These are phyloP conservation scores for Troides aeacus DNA, from an alignment of 2,888 invertebrate genomes.

Conservation along the genomic window DNA sequence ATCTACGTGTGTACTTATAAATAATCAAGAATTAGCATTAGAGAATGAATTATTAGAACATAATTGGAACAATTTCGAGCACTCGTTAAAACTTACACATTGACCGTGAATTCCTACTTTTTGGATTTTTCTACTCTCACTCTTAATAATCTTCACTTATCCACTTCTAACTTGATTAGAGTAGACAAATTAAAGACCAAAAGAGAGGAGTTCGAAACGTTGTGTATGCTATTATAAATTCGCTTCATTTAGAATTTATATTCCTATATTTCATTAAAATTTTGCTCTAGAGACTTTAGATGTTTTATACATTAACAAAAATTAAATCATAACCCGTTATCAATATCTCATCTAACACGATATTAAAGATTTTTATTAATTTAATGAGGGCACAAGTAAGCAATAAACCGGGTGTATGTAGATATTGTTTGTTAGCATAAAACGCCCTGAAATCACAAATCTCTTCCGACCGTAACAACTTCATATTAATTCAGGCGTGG, in stretches of 20 bases:
- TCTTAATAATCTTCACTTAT: slow-evolving; percentile 67
- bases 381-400: slow-evolving; percentile 56
- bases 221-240: slow-evolving; percentile 46
- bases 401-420: slow-evolving; percentile 45
- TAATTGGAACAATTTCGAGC: slow-evolving; percentile 76
- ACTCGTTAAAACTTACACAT: slow-evolving; percentile 79
- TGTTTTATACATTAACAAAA: slow-evolving; percentile 7
- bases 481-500: neutral
- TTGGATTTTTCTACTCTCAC: slow-evolving; percentile 66
- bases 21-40: slow-evolving; percentile 72
- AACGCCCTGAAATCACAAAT: neutral
- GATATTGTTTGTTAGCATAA: neutral
- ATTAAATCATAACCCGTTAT: neutral
- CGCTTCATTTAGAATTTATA: slow-evolving; percentile 25
- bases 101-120: slow-evolving; percentile 74
- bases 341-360: neutral
- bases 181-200: slow-evolving; percentile 73
- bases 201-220: slow-evolving; percentile 63
- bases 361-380: neutral
- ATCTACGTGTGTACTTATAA: slow-evolving; percentile 66
- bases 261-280: slow-evolving; percentile 22
- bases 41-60: slow-evolving; percentile 76
- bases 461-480: neutral
- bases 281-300: slow-evolving; percentile 21
- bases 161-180: slow-evolving; percentile 66